phyloP scores from a whole-genome alignment of 2,888 invertebrate species.

The Aphelenchoides bicaudatus region DNA sequence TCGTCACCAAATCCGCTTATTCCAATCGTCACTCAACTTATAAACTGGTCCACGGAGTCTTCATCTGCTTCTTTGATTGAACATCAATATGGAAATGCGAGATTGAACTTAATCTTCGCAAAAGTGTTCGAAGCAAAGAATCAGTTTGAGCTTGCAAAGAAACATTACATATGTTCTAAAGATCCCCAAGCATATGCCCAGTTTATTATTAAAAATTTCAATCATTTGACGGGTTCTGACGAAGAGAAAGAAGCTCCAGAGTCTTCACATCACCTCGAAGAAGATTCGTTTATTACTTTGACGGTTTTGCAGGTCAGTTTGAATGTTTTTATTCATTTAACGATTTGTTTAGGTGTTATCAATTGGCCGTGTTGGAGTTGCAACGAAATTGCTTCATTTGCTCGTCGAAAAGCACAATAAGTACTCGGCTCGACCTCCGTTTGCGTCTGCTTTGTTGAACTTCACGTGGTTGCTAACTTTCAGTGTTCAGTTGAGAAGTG shows the following conservation, averaged over 20 bases:
- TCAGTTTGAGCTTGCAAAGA: background rate
- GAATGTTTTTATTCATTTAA: background rate
- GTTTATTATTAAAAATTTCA: no score
- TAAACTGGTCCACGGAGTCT: background rate
- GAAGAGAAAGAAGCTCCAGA: no score
- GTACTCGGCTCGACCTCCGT: slow-evolving; percentile 12
- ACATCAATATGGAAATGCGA: background rate
- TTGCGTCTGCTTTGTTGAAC: slow-evolving; percentile 14
- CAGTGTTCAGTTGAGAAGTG: slow-evolving; percentile 19
- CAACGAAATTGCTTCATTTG: background rate
- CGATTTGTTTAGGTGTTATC: slow-evolving; percentile 10
- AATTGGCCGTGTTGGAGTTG: slow-evolving; percentile 10
- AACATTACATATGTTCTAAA: no score
- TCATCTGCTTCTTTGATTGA: background rate
- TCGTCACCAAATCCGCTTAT: no score
- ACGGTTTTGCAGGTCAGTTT: slow-evolving; percentile 23
- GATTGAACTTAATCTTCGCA: background rate
- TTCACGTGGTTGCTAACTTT: slow-evolving; percentile 19
- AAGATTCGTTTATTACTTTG: slow-evolving; percentile 17
- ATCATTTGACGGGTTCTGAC: no score
- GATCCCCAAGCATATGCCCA: no score
- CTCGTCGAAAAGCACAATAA: background rate
- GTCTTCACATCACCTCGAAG: no score
- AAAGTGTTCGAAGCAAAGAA: background rate
- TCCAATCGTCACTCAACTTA: background rate